Evolutionary conservation across 2,797 vertebrate genomes (phyloP).

Genomic region (Sebastes nivosus): DNA sequence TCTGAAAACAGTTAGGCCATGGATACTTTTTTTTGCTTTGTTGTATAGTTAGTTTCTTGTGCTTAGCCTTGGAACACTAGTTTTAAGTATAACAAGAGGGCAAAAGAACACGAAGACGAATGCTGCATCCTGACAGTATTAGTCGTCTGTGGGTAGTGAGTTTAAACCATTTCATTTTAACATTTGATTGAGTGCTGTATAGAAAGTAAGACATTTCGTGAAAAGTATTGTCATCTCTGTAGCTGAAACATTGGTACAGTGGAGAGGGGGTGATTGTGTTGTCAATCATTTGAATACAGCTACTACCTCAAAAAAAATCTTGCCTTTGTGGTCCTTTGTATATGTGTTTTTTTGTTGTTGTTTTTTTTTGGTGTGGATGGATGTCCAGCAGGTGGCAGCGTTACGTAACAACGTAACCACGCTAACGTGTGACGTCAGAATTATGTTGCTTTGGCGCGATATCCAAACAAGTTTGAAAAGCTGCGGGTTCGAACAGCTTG

Average conservation of each 20-base stretch:
- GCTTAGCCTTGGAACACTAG: conserved; percentile 58
- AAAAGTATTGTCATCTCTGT: conserved; percentile 78
- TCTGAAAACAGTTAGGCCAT: conserved; percentile 43
- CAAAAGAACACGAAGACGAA: conserved; percentile 41
- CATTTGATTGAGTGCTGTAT: conserved; percentile 71
- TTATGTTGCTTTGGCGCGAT: conserved; percentile 69
- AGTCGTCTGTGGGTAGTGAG: conserved; percentile 63
- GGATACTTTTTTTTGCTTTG: conserved; percentile 42
- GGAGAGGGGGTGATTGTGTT: conserved; percentile 77
- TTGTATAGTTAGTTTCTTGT: conserved; percentile 52
- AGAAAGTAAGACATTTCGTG: conserved; percentile 62
- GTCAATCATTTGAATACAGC: conserved; percentile 85
- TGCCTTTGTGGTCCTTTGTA: conserved; percentile 14
- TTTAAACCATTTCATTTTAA: conserved; percentile 68
- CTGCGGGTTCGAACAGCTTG: conserved; percentile 35
- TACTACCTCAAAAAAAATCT: conserved; percentile 78
- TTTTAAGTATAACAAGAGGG: conserved; percentile 43
- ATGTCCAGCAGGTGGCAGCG: conserved; percentile 25
- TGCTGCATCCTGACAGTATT: conserved; percentile 69
- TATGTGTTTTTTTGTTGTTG: not conserved
- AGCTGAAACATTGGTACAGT: conserved; percentile 78
- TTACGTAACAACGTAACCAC: not conserved
- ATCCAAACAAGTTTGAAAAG: conserved; percentile 71
- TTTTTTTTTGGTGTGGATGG: no score
- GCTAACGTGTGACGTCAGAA: conserved; percentile 43